Conservation (phyloP, 1,140 invertebrate species). For the Brachionus paranguensis region DNA sequence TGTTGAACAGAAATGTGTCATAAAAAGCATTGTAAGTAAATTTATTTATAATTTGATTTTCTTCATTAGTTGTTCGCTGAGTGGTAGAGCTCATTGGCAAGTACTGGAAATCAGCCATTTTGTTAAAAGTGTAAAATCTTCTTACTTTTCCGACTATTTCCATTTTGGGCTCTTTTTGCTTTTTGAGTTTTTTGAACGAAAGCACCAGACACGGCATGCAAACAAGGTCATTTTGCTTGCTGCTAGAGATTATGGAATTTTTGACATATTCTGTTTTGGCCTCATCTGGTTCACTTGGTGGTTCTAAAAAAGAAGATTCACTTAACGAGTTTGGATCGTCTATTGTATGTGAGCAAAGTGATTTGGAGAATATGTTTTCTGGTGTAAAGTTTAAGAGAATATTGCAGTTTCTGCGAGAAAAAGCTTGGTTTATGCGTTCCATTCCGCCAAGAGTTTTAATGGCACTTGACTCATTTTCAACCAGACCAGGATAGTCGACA, state of each 20-base stretch:
- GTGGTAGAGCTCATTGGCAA: slow-evolving; percentile 63
- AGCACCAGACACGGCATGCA: slow-evolving; percentile 16
- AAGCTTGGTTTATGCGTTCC: slow-evolving; percentile 16
- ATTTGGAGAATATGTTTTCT: slow-evolving; percentile 29
- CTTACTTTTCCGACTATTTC: slow-evolving; percentile 10
- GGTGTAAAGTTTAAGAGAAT: slow-evolving; percentile 19
- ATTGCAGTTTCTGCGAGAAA: background rate
- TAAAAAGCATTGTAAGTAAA: slow-evolving; percentile 33
- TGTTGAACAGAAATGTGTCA: slow-evolving; percentile 14
- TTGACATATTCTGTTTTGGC: background rate
- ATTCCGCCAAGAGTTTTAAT: slow-evolving; percentile 16
- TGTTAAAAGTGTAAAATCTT: slow-evolving; percentile 54
- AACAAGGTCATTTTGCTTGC: background rate
- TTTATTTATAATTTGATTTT: background rate
- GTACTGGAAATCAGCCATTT: slow-evolving; percentile 81
- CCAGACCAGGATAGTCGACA: slow-evolving; percentile 24
- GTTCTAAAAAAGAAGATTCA: background rate
- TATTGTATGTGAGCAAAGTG: background rate
- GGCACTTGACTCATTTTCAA: background rate
- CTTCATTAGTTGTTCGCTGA: background rate
- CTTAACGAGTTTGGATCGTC: background rate
- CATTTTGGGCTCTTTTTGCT: background rate
- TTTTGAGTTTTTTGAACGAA: background rate
- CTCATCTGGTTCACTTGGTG: background rate
- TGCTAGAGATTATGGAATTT: background rate